Conservation (phyloP, 2,888 invertebrate genomes). For the Xiphydria camelus region DNA sequence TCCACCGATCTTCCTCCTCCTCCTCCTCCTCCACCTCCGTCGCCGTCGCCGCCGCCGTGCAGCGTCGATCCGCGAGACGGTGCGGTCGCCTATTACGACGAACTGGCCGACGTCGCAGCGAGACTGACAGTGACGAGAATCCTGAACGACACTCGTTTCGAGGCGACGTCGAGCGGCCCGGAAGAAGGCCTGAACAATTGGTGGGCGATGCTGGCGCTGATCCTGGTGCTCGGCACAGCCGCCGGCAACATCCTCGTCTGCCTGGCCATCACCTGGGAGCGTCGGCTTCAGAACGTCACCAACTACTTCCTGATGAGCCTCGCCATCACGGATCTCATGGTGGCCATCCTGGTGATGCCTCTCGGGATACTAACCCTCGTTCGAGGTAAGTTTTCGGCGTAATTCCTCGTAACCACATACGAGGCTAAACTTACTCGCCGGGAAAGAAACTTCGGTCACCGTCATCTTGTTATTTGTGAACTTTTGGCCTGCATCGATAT, state of each 20-base stretch:
- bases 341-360: constrained; percentile 95
- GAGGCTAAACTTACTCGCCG: no score
- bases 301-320: constrained; percentile 96
- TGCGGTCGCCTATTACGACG: constrained; percentile 8
- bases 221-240: constrained; percentile 82
- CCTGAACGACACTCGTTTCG: constrained; percentile 25
- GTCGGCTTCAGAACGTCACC: constrained; percentile 92
- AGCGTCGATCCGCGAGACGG: constrained; percentile 7
- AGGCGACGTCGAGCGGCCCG: constrained; percentile 8
- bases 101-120: constrained; percentile 3
- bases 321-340: constrained; percentile 93
- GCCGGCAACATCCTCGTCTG: constrained; percentile 94
- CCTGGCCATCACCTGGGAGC: constrained; percentile 88
- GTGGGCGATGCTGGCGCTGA: constrained; percentile 79
- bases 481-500: no score
- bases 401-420: no score
- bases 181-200: constrained; percentile 65
- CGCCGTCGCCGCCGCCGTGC: constrained; percentile 6
- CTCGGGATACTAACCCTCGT: constrained; percentile 82
- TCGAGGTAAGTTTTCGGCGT: constrained; percentile 67
- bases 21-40: no score
- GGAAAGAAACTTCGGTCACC: no score
- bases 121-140: constrained; percentile 27
- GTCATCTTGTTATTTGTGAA: no score
- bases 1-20: no score